A percentile compares a stretch with the other conserved stretches of the same genome.
Conservation (phyloP, 1,140 invertebrate genomes). For the Tetraneura akinire region DNA sequence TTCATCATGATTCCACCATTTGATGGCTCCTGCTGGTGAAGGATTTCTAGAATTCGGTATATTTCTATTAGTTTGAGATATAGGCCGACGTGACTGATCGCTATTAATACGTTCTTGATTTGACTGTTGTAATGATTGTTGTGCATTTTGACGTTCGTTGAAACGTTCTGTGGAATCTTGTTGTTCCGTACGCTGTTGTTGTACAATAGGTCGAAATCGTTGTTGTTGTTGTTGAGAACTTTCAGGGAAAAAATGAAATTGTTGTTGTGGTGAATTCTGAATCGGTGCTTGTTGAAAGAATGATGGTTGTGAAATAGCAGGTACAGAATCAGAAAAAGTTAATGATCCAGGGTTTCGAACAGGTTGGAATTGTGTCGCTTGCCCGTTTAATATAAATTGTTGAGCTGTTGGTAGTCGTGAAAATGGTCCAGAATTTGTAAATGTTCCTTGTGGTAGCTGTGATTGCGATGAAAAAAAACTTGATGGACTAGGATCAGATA, state of each 20-base stretch:
- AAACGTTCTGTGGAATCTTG: not conserved
- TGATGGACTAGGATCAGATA: conserved; percentile 17
- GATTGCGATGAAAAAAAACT: conserved; percentile 30
- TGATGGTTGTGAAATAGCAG: not conserved
- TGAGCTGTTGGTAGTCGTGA: conserved; percentile 6
- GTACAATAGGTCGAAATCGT: conserved; percentile 9
- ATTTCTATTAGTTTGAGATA: not conserved
- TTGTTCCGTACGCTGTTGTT: conserved; percentile 15
- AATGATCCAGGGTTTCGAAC: conserved; percentile 9
- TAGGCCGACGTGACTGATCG: not conserved
- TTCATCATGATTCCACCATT: conserved; percentile 1
- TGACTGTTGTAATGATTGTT: conserved; percentile 1
- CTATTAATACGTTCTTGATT: conserved; percentile 8
- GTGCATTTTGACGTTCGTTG: not conserved
- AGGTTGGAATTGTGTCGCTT: conserved; percentile 17
- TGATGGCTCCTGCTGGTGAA: not conserved
- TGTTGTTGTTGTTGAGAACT: conserved; percentile 32
- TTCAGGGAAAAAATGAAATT: conserved; percentile 17
- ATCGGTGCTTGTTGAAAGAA: conserved; percentile 26
- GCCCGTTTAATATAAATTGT: conserved; percentile 32
- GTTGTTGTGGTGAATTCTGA: not conserved
- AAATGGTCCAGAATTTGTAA: conserved; percentile 34
- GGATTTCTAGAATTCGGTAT: not conserved
- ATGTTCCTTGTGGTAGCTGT: conserved; percentile 8
- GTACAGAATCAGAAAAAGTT: not conserved